Percentiles rank a stretch among this genome's conserved stretches.
Evolutionary conservation across 2,888 invertebrate genomes (phyloP).

Genomic region (Hydriomena furcata): DNA sequence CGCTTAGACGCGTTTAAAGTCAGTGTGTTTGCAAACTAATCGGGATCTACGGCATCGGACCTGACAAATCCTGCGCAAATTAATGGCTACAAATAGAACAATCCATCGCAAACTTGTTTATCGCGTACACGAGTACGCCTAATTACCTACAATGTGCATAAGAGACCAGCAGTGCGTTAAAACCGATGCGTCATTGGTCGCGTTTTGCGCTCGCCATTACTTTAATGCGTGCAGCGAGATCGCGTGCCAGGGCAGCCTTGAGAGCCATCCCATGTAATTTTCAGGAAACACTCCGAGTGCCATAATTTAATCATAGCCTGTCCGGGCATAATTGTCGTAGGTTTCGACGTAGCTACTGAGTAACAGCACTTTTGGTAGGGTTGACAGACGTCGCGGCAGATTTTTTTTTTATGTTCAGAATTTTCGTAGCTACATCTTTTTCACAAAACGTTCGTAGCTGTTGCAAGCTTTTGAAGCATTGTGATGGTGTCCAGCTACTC

Average conservation of each 20-base stretch:
- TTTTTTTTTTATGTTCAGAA: too few relatives aligned
- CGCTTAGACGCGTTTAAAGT: too few relatives aligned
- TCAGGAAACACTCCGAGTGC: slow-evolving; percentile 80
- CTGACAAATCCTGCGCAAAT: slow-evolving; percentile 26
- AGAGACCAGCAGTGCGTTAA: slow-evolving; percentile 68
- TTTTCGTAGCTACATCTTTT: too few relatives aligned
- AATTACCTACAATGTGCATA: slow-evolving; percentile 57
- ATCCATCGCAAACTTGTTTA: slow-evolving; percentile 34
- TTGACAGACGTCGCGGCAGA: background rate
- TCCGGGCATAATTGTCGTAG: slow-evolving; percentile 75
- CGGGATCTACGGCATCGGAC: background rate
- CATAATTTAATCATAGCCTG: slow-evolving; percentile 82
- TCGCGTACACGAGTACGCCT: slow-evolving; percentile 31
- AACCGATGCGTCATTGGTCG: slow-evolving; percentile 80
- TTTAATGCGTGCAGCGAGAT: slow-evolving; percentile 73
- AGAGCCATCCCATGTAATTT: slow-evolving; percentile 81
- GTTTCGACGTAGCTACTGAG: slow-evolving; percentile 72
- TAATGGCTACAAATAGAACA: slow-evolving; percentile 40
- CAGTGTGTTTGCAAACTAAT: background rate
- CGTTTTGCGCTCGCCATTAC: slow-evolving; percentile 65
- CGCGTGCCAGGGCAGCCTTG: slow-evolving; percentile 79
- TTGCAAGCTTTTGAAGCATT: too few relatives aligned
- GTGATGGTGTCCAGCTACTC: too few relatives aligned
- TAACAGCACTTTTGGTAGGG: slow-evolving; percentile 42
- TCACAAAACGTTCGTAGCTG: too few relatives aligned